These are phyloP conservation scores for Chrysoperla carnea DNA, from an alignment of 1,140 invertebrate species.

Conservation along the genomic window DNA sequence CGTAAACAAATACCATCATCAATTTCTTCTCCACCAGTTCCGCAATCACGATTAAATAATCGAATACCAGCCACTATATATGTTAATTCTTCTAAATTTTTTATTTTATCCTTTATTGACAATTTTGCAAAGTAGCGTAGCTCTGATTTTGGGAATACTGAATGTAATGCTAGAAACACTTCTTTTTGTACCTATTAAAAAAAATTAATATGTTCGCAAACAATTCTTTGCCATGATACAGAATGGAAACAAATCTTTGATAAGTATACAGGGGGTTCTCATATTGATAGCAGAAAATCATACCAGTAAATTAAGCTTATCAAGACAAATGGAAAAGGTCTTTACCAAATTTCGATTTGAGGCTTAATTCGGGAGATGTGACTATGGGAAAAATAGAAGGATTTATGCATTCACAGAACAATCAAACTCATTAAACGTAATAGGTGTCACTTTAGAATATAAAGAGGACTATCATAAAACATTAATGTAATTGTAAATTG, in stretches of 20 bases:
- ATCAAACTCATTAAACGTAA: too few relatives aligned
- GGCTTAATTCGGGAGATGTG: too few relatives aligned
- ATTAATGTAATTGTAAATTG: neutral
- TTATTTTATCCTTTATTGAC: constrained; percentile 29
- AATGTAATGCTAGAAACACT: constrained; percentile 45
- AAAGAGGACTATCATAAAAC: constrained; percentile 6
- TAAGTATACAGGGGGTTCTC: constrained; percentile 1
- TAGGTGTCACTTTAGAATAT: too few relatives aligned
- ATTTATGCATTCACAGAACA: too few relatives aligned
- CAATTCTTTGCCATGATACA: constrained; percentile 1
- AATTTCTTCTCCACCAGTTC: constrained; percentile 42
- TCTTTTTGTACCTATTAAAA: constrained; percentile 30
- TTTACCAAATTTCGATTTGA: too few relatives aligned
- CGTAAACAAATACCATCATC: constrained; percentile 33
- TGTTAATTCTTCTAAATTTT: constrained; percentile 33
- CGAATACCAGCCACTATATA: constrained; percentile 42
- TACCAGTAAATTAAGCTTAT: too few relatives aligned
- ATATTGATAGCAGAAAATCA: neutral
- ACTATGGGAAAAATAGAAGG: too few relatives aligned
- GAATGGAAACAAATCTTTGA: neutral
- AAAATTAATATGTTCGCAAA: constrained; percentile 8
- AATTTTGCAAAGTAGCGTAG: constrained; percentile 40
- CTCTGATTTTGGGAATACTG: constrained; percentile 51
- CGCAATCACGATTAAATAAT: constrained; percentile 46
- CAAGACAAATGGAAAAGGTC: too few relatives aligned